Evolutionary conservation across 2,888 invertebrate species (phyloP), one percentile per base, ranked within the genome.

Genomic region (Frankliniella fusca): DNA sequence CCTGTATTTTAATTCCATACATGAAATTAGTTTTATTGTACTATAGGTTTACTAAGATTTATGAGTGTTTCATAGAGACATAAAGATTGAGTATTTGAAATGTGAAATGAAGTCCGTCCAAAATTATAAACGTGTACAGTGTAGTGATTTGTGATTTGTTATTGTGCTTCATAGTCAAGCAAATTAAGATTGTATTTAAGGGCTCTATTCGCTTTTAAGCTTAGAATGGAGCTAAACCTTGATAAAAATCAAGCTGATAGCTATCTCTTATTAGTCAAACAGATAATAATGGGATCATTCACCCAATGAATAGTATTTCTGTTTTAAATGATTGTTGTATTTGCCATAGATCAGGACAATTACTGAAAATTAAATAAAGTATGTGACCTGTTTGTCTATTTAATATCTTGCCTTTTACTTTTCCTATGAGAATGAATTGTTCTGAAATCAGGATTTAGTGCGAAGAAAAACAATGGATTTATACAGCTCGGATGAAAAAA

Each of bases 221-320:
- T 38, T 38, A 38, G 61, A 61, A 61, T 61, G n/a, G 61, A 61
- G 18, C 7, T 61, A 61, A 20, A 61, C 61, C 18, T 61, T 61
- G 61, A 61, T 76, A 27, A 27, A 38, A 2, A 38, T 38, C 38
- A 38, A 38, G 38, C 38, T 38, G 2, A 38, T 38, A 38, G 70
- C 70, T 27, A 12, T 76, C 70, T 76, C 70, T 76, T 76, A 27
- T 76, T 76, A 76, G 70, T 76, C 70, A 12, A 76, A 76, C 38
- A 23, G 70, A 76, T 27, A 27, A 27, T n/a, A 23, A 76, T 76
- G 12, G n/a, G 27, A 76, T 27, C 70, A 76, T 8, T 8, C 12
- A 76, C 70, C 70, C 9, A 76, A 38, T 38, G 38, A 38, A 2
- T 23, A 27, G 27, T 27, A 76, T 76, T 76, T 23, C n/a, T n/a